Percentiles rank a stretch among this genome's conserved stretches.
These are phyloP conservation scores for Rhea americana DNA, from an alignment of 2,113 vertebrate species.

Conservation along the genomic window DNA sequence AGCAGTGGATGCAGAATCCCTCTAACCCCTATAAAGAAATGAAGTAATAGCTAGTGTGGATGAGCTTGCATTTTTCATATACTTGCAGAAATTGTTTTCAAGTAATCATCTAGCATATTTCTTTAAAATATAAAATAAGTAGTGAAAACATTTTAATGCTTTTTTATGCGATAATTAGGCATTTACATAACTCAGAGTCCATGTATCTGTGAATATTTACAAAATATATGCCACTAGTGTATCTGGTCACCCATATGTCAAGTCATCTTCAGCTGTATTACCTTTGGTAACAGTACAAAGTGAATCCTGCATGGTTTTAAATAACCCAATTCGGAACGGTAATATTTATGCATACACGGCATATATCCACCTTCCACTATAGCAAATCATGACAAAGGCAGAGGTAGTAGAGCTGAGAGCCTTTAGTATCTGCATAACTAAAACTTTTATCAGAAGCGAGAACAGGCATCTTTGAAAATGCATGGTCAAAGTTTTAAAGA, in stretches of 20 bases:
- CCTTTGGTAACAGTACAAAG: neutral
- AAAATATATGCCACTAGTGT: neutral
- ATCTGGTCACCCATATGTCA: neutral
- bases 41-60: neutral
- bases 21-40: neutral
- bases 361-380: neutral
- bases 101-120: neutral
- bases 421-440: neutral
- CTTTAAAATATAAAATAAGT: neutral
- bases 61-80: neutral
- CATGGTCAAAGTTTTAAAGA: neutral
- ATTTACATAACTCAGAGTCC: neutral
- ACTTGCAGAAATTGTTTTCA: neutral
- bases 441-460: neutral
- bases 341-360: too few species aligned
- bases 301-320: neutral
- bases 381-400: neutral
- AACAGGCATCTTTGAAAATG: conserved; percentile 5
- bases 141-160: neutral
- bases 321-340: neutral
- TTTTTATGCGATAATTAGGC: neutral
- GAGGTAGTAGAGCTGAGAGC: neutral
- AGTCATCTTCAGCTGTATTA: neutral
- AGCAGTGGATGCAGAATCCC: neutral
- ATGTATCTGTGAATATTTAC: neutral